Evolutionary conservation across 2,888 invertebrate species (phyloP).

Genomic region (Agrochola lychnidis): DNA sequence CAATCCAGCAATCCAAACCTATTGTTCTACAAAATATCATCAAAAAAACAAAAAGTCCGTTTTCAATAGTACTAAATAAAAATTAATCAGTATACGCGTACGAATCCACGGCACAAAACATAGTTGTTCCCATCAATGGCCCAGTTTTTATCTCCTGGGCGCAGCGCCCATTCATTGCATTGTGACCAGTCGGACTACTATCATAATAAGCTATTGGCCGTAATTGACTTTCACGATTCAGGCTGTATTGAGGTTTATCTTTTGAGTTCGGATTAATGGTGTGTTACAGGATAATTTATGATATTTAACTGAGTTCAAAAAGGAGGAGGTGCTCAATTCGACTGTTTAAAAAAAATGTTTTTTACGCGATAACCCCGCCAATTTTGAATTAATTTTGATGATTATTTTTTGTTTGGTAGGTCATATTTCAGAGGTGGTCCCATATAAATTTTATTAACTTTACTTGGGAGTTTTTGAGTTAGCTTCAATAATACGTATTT

Average conservation of each 20-base stretch:
- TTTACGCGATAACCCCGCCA: no score
- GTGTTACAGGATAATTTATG: slow-evolving; percentile 1
- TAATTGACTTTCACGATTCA: slow-evolving; percentile 45
- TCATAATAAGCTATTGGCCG: slow-evolving; percentile 38
- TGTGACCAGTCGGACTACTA: slow-evolving; percentile 16
- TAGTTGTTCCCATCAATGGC: slow-evolving; percentile 29
- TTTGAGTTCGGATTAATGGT: neutral
- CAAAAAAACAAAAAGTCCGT: neutral
- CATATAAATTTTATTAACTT: no score
- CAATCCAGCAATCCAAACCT: neutral
- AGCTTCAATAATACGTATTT: no score
- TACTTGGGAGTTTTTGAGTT: no score
- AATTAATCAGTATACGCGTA: slow-evolving; percentile 11
- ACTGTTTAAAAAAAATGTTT: no score
- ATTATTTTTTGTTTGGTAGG: no score
- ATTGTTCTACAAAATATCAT: neutral
- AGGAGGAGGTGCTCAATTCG: no score
- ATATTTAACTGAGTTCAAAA: neutral
- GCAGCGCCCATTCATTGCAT: slow-evolving; percentile 53
- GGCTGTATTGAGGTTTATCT: slow-evolving; percentile 9
- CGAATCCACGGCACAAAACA: slow-evolving; percentile 8
- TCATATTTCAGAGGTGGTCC: no score
- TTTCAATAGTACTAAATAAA: neutral
- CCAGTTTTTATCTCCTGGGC: slow-evolving; percentile 50
- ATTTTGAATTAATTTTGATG: no score